Evolutionary conservation across 2,113 vertebrate species (phyloP).

Genomic region (Odocoileus hemionus): DNA sequence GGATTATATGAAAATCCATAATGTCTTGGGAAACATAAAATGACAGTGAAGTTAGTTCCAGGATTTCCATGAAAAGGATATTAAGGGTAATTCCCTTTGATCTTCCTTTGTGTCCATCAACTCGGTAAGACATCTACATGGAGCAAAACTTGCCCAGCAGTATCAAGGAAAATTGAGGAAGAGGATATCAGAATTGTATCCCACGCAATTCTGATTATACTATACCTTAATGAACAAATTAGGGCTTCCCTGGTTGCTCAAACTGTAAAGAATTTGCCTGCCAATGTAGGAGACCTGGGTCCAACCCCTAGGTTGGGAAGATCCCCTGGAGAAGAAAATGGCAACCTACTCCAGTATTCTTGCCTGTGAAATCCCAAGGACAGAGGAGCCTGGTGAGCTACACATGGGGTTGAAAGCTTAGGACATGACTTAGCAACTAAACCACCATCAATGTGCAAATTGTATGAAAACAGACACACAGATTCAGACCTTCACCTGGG

Average conservation of each 20-base stretch:
- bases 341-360: not conserved
- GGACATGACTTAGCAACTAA: not conserved
- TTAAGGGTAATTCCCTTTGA: slow-evolving; percentile 8
- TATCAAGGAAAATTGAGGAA: not conserved
- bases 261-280: not conserved
- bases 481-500: not conserved
- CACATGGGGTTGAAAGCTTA: not conserved
- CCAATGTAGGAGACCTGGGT: not conserved
- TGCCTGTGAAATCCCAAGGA: not conserved
- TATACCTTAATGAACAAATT: not conserved
- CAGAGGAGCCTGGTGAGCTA: not conserved
- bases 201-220: not conserved
- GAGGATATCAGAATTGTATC: not conserved
- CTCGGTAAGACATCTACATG: not conserved
- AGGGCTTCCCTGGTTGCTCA: not conserved
- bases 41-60: not conserved
- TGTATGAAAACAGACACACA: not conserved
- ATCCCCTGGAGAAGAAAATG: not conserved
- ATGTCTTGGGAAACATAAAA: not conserved
- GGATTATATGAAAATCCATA: not conserved
- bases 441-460: not conserved
- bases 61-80: not conserved
- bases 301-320: not conserved
- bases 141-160: not conserved
- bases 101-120: slow-evolving; percentile 7